Evolutionary conservation across 2,888 invertebrate genomes (phyloP).

Genomic region (Aquatica leii): DNA sequence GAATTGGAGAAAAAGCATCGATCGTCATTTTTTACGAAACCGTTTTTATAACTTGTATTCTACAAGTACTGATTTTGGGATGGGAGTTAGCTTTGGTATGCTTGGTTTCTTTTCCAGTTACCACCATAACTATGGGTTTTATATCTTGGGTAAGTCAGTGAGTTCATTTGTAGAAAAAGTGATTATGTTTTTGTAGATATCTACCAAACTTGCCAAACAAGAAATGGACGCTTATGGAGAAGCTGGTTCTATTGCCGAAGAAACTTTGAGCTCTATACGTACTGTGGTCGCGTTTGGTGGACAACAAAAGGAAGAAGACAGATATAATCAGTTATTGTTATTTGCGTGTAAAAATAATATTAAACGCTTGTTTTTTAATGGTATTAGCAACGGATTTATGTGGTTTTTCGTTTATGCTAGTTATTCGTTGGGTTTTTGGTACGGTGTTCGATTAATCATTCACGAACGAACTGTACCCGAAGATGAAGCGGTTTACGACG

Average conservation of each 20-base stretch:
- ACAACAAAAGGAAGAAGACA: constrained; percentile 71
- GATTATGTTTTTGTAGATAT: neutral
- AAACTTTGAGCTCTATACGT: constrained; percentile 76
- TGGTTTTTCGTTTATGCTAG: constrained; percentile 81
- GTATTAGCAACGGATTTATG: constrained; percentile 65
- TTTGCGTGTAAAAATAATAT: constrained; percentile 74
- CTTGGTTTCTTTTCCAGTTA: constrained; percentile 74
- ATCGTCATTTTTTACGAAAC: constrained; percentile 76
- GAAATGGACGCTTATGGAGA: constrained; percentile 77
- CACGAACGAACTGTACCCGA: constrained; percentile 60
- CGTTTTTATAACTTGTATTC: constrained; percentile 73
- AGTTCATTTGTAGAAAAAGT: neutral
- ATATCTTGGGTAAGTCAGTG: constrained; percentile 65
- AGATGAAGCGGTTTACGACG: constrained; percentile 63
- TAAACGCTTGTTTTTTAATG: constrained; percentile 61
- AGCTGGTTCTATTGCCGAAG: constrained; percentile 80
- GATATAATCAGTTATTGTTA: constrained; percentile 70
- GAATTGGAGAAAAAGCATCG: constrained; percentile 83
- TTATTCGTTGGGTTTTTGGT: constrained; percentile 86
- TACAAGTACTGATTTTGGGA: constrained; percentile 76
- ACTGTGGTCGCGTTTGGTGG: constrained; percentile 85
- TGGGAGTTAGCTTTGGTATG: constrained; percentile 85
- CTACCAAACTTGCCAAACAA: constrained; percentile 49
- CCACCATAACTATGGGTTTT: constrained; percentile 70
- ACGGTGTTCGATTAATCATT: constrained; percentile 74